phyloP scores from a whole-genome alignment of 2,113 vertebrate species.

The Zosterops lateralis region DNA sequence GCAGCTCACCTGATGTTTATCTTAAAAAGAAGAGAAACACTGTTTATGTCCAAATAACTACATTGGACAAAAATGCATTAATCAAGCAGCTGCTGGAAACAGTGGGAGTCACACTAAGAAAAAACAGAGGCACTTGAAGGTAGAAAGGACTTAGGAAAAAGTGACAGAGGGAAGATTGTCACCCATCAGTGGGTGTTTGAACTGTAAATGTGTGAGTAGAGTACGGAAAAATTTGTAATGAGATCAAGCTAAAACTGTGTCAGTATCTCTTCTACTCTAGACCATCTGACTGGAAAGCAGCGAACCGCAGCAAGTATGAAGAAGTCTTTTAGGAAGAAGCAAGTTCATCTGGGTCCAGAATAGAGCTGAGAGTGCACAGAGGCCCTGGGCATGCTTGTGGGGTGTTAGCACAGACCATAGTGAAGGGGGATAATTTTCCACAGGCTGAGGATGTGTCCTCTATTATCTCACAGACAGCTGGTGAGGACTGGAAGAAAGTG shows the following conservation, averaged over 20 bases:
- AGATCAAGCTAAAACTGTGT: neutral
- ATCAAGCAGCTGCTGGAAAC: neutral
- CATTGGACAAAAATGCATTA: neutral
- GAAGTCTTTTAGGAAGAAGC: neutral
- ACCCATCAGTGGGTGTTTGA: neutral
- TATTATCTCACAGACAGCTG: neutral
- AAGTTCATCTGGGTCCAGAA: neutral
- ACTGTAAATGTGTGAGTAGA: neutral
- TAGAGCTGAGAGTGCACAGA: neutral
- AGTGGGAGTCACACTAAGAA: neutral
- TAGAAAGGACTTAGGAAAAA: neutral
- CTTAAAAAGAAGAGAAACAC: neutral
- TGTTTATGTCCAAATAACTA: neutral
- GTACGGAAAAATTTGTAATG: neutral
- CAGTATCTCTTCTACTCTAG: neutral
- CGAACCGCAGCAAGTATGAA: neutral
- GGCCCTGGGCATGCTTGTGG: accelerated
- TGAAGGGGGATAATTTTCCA: neutral
- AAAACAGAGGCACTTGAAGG: neutral
- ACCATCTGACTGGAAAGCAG: neutral
- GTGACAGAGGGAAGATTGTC: neutral
- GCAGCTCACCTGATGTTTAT: neutral
- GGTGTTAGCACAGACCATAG: neutral
- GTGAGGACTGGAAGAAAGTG: neutral
- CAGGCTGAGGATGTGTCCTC: neutral